Conservation (phyloP, 2,888 invertebrate genomes). For the Drosophila yooni region DNA sequence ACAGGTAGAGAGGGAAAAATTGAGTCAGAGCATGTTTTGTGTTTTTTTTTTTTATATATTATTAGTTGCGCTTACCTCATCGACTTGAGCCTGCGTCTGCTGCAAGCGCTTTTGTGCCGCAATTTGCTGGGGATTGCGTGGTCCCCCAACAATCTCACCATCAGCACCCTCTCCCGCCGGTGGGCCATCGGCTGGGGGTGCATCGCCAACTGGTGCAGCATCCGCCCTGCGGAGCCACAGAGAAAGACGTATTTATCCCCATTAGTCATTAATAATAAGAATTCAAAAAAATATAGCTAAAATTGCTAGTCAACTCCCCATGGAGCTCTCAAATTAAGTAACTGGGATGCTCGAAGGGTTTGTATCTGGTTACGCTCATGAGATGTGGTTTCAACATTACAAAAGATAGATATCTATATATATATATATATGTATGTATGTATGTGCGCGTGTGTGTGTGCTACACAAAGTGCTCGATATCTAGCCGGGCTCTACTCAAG, state of each 20-base stretch:
- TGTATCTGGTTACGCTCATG: slow-evolving; percentile 38
- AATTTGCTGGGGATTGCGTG: slow-evolving; percentile 93
- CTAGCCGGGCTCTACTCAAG: slow-evolving; percentile 59
- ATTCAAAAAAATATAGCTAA: slow-evolving; percentile 1
- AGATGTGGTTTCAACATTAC: slow-evolving; percentile 29
- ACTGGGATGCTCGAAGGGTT: slow-evolving; percentile 32
- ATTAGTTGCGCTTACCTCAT: slow-evolving; percentile 87
- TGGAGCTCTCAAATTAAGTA: slow-evolving; percentile 61
- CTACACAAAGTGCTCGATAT: slow-evolving; percentile 56
- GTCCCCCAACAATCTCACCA: slow-evolving; percentile 93
- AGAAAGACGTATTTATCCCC: slow-evolving; percentile 1
- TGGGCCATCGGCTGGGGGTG: slow-evolving; percentile 88
- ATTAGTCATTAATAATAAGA: slow-evolving; percentile 38
- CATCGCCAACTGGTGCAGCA: slow-evolving; percentile 84
- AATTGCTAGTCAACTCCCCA: slow-evolving; percentile 71
- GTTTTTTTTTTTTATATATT: not conserved
- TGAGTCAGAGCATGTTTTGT: not conserved
- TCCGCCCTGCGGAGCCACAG: slow-evolving; percentile 80
- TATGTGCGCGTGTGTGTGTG: slow-evolving; percentile 17
- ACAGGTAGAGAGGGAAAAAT: not conserved
- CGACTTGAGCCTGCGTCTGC: slow-evolving; percentile 94
- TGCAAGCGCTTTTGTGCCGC: slow-evolving; percentile 93
- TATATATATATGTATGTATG: slow-evolving; percentile 3
- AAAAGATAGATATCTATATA: slow-evolving; percentile 13
- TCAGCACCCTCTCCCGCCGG: slow-evolving; percentile 89